These are phyloP conservation scores for Xanthorhoe spadicearia DNA, from an alignment of 2,888 invertebrate species.

Conservation along the genomic window DNA sequence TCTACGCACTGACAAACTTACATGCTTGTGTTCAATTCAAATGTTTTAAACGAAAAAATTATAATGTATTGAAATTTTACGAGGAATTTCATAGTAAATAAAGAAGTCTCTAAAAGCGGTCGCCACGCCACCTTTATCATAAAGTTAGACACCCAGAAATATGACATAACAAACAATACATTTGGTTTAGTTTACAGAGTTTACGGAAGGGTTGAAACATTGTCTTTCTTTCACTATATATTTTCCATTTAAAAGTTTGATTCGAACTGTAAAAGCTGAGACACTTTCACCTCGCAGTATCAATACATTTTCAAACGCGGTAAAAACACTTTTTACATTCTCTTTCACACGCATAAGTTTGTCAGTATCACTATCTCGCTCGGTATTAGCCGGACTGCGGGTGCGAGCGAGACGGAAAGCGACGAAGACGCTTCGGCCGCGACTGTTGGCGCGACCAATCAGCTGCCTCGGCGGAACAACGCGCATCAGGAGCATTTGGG, in stretches of 20 bases:
- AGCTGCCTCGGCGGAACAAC: constrained; percentile 56
- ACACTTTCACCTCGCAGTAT: too few species aligned
- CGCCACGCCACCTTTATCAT: too few species aligned
- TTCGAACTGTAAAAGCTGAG: too few species aligned
- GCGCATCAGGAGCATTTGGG: constrained; percentile 83
- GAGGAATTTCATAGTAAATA: neutral
- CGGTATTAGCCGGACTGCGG: constrained; percentile 72
- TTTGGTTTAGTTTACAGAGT: neutral
- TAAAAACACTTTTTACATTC: neutral
- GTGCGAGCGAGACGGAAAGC: constrained; percentile 90
- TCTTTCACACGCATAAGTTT: constrained; percentile 25
- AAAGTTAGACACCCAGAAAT: too few species aligned
- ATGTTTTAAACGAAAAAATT: neutral
- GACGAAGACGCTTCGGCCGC: constrained; percentile 87
- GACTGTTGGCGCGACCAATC: constrained; percentile 62
- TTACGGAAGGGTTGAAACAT: too few species aligned
- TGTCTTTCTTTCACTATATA: neutral
- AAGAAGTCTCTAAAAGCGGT: too few species aligned
- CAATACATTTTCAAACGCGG: constrained; percentile 1
- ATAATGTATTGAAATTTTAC: neutral
- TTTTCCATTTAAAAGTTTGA: neutral
- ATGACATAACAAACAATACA: neutral
- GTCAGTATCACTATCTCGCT: constrained; percentile 63
- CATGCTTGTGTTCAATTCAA: constrained; percentile 18
- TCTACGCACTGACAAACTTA: constrained; percentile 48